These are phyloP conservation scores for Trachymyrmex septentrionalis DNA, from an alignment of 1,140 invertebrate genomes.

Conservation along the genomic window DNA sequence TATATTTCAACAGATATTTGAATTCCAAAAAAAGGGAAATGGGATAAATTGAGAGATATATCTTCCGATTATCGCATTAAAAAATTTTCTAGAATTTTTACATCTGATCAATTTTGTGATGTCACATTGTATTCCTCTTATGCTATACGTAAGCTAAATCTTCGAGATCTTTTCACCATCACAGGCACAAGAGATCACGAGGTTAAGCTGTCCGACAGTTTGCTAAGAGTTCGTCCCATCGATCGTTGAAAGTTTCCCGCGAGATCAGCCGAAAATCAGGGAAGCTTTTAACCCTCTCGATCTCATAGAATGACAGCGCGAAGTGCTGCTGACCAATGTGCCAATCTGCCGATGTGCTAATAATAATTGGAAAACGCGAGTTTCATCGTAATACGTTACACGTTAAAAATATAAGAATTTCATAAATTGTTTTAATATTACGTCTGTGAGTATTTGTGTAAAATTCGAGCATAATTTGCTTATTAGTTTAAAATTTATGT, in stretches of 20 bases:
- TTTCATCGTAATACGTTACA: conserved; percentile 31
- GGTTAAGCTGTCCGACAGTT: conserved; percentile 45
- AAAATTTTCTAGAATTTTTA: neutral
- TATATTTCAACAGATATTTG: neutral
- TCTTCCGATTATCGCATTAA: neutral
- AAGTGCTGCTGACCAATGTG: conserved; percentile 24
- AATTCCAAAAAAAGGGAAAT: neutral
- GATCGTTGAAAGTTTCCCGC: conserved; percentile 50
- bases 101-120: neutral
- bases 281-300: conserved; percentile 56
- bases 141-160: conserved; percentile 22
- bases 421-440: too few relatives aligned
- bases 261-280: conserved; percentile 53
- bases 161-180: conserved; percentile 19
- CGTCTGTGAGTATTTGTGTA: too few relatives aligned
- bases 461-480: too few relatives aligned
- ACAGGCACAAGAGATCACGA: conserved; percentile 35
- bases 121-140: neutral
- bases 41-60: neutral
- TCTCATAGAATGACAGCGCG: conserved; percentile 18
- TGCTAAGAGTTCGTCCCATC: conserved; percentile 38
- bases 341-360: conserved; percentile 23
- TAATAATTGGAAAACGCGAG: conserved; percentile 33
- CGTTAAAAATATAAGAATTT: too few relatives aligned
- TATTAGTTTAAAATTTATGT: too few relatives aligned